A percentile compares a stretch with the other conserved stretches of the same genome.
These are phyloP conservation scores for Thomomys bottae DNA, from an alignment of 2,113 vertebrate species.

Conservation along the genomic window DNA sequence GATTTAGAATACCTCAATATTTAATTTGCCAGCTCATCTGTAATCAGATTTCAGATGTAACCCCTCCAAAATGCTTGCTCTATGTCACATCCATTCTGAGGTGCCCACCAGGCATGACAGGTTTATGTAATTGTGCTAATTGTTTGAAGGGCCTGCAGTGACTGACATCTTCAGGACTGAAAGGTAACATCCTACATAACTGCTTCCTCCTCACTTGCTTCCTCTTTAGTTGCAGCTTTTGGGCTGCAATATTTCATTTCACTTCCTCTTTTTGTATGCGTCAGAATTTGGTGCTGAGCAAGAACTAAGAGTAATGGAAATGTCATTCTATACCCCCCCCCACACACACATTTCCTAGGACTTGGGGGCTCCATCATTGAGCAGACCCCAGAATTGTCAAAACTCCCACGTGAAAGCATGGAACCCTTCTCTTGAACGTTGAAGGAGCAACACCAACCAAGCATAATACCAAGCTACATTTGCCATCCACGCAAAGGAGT, in stretches of 20 bases:
- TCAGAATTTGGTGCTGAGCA: slow-evolving; percentile 33
- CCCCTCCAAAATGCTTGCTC: slow-evolving; percentile 1
- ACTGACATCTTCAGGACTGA: slow-evolving; percentile 44
- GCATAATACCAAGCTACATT: neutral
- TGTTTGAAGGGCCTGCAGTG: slow-evolving; percentile 22
- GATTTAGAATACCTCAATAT: slow-evolving; percentile 13
- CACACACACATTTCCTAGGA: neutral
- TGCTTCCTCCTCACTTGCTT: neutral
- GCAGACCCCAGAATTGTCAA: neutral
- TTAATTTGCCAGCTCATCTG: slow-evolving; percentile 25
- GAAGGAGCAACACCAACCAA: neutral
- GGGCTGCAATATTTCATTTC: slow-evolving; percentile 49
- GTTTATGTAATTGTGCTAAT: slow-evolving; percentile 49
- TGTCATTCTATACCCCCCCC: neutral
- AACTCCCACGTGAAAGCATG: neutral
- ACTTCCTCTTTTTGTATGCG: neutral
- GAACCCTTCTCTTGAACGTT: neutral
- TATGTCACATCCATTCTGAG: slow-evolving; percentile 29
- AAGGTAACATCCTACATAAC: slow-evolving; percentile 42
- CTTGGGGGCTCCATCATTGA: neutral
- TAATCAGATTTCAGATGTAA: slow-evolving; percentile 19
- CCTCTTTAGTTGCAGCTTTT: slow-evolving; percentile 21
- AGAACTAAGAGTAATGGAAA: neutral
- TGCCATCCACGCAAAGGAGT: neutral
- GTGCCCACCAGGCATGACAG: neutral